These are phyloP conservation scores for Eubasilissa regina DNA, from an alignment of 1,140 invertebrate species.

Conservation along the genomic window DNA sequence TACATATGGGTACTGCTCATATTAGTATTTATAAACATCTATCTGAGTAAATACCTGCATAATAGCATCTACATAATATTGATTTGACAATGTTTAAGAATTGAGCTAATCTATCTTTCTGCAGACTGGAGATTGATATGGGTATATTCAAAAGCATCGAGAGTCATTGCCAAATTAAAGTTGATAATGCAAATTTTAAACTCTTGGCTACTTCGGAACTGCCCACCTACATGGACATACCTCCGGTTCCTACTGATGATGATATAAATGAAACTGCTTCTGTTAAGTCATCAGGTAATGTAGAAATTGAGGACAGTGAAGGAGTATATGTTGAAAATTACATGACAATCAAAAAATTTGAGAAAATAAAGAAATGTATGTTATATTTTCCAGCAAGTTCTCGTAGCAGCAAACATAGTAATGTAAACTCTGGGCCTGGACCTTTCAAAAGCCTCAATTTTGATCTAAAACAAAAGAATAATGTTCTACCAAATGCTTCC, in stretches of 20 bases:
- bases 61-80: too few relatives aligned
- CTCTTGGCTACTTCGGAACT: constrained; percentile 42
- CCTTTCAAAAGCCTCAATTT: constrained; percentile 8
- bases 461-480: constrained; percentile 13
- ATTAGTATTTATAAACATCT: too few relatives aligned
- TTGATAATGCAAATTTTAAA: constrained; percentile 22
- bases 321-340: not conserved
- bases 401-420: not conserved
- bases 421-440: not conserved
- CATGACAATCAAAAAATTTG: too few relatives aligned
- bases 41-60: too few relatives aligned
- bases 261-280: constrained; percentile 23
- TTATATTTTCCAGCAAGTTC: constrained; percentile 1
- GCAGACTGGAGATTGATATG: constrained; percentile 62
- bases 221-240: constrained; percentile 16
- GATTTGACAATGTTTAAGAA: too few relatives aligned
- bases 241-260: not conserved
- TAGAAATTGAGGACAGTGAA: not conserved
- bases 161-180: constrained; percentile 60
- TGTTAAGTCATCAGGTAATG: constrained; percentile 16
- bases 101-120: constrained; percentile 8
- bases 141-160: constrained; percentile 59
- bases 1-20: too few relatives aligned
- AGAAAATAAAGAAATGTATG: not conserved
- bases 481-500: not conserved